Conservation (phyloP, 2,797 vertebrate species). For the Hydrocynus forskahlii region DNA sequence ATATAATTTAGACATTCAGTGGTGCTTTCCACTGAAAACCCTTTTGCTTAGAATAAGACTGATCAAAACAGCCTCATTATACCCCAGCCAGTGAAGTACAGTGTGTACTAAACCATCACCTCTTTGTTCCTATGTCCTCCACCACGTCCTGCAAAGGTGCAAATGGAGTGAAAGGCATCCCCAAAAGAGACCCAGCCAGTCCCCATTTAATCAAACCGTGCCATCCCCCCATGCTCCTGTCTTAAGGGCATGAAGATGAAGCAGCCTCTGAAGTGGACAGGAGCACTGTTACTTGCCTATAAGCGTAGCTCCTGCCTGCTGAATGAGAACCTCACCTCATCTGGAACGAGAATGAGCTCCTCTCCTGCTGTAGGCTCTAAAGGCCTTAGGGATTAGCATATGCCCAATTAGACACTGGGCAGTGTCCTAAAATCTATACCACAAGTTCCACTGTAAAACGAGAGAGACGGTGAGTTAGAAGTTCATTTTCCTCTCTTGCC, state of each 20-base stretch:
- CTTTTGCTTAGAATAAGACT: too few species aligned
- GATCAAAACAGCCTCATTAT: too few species aligned
- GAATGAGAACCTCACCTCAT: constrained; percentile 78
- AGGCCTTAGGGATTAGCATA: not conserved
- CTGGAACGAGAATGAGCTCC: constrained; percentile 71
- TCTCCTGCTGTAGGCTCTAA: constrained; percentile 57
- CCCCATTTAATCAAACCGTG: constrained; percentile 72
- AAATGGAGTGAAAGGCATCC: constrained; percentile 25
- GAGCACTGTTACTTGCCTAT: constrained; percentile 77
- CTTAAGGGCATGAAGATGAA: constrained; percentile 69
- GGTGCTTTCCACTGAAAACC: too few species aligned
- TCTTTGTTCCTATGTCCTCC: constrained; percentile 2
- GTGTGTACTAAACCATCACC: not conserved
- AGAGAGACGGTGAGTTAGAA: constrained; percentile 22
- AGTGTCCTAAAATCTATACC: constrained; percentile 1
- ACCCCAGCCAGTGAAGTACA: not conserved
- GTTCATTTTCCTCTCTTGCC: constrained; percentile 24
- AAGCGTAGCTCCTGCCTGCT: constrained; percentile 74
- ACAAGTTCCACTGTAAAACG: not conserved
- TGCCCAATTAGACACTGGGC: not conserved
- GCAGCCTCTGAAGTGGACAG: constrained; percentile 67
- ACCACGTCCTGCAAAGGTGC: constrained; percentile 49
- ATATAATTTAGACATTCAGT: too few species aligned
- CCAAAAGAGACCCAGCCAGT: constrained; percentile 56
- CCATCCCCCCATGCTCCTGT: constrained; percentile 56